Conservation (phyloP, 1,140 invertebrate genomes). For the Drosophila kohkoa region DNA sequence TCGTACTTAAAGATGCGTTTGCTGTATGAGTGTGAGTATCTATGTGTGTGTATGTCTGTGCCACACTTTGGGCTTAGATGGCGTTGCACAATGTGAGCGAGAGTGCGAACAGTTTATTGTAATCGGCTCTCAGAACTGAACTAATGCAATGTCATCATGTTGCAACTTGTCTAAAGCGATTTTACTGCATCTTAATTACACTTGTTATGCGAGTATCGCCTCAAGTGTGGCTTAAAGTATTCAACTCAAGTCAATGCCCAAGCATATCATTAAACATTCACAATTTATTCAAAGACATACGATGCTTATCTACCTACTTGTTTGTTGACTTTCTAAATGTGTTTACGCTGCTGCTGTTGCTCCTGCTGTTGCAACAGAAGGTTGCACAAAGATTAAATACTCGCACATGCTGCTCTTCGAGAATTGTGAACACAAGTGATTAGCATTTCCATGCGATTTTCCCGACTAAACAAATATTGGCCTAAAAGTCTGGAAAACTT, state of each 20-base stretch:
- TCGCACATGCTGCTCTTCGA: conserved; percentile 12
- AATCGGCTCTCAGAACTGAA: conserved; percentile 51
- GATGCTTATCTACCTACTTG: conserved; percentile 1
- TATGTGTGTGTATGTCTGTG: conserved; percentile 41
- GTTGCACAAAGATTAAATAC: conserved; percentile 37
- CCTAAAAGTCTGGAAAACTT: background rate
- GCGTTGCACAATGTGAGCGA: conserved; percentile 35
- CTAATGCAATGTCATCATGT: conserved; percentile 14
- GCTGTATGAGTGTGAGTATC: conserved; percentile 36
- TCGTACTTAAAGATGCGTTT: conserved; percentile 1
- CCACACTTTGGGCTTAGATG: conserved; percentile 32
- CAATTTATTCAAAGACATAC: conserved; percentile 1
- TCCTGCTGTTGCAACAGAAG: conserved; percentile 28
- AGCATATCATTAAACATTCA: background rate
- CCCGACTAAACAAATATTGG: conserved; percentile 67
- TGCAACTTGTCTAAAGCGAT: conserved; percentile 28
- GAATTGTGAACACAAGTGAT: conserved; percentile 67
- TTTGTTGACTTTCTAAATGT: conserved; percentile 43
- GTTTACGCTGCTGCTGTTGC: conserved; percentile 41
- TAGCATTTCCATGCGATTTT: conserved; percentile 74
- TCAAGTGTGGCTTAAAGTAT: background rate
- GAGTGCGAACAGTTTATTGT: conserved; percentile 71
- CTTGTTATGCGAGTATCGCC: conserved; percentile 1
- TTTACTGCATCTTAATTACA: conserved; percentile 22
- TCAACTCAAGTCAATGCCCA: background rate